A percentile compares a stretch with the other conserved stretches of the same genome.
These are phyloP conservation scores for Clarias pachynema DNA, from an alignment of 2,797 vertebrate species.

Conservation along the genomic window DNA sequence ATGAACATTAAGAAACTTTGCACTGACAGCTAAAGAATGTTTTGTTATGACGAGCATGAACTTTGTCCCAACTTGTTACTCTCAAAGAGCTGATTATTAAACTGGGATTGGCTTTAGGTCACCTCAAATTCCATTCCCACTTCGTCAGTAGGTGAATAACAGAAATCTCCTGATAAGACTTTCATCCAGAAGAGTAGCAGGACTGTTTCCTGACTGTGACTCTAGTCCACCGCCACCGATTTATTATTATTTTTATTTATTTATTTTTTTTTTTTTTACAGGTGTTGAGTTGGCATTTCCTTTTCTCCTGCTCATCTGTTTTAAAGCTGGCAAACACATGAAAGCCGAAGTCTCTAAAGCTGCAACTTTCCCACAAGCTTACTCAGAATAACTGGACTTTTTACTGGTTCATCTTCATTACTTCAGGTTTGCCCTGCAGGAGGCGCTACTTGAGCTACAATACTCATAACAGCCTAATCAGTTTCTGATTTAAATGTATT, in stretches of 20 bases:
- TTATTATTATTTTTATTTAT: no score
- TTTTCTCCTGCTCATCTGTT: not conserved
- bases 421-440: conserved; percentile 70
- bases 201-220: not conserved
- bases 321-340: conserved; percentile 52
- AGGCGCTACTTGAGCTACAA: conserved; percentile 55
- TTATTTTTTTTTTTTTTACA: not conserved
- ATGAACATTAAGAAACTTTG: not conserved
- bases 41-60: not conserved
- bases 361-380: conserved; percentile 69
- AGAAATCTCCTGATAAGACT: not conserved
- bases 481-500: not conserved
- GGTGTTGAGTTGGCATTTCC: not conserved
- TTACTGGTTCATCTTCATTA: conserved; percentile 66
- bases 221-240: not conserved
- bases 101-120: not conserved
- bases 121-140: not conserved
- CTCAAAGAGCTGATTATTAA: not conserved
- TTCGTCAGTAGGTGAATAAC: not conserved
- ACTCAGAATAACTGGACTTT: conserved; percentile 64
- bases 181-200: not conserved
- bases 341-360: conserved; percentile 67
- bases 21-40: not conserved
- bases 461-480: not conserved
- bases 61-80: not conserved